Evolutionary conservation across 1,140 invertebrate genomes (phyloP), one percentile per base, ranked within the genome.

Genomic region (Chionoecetes opilio): DNA sequence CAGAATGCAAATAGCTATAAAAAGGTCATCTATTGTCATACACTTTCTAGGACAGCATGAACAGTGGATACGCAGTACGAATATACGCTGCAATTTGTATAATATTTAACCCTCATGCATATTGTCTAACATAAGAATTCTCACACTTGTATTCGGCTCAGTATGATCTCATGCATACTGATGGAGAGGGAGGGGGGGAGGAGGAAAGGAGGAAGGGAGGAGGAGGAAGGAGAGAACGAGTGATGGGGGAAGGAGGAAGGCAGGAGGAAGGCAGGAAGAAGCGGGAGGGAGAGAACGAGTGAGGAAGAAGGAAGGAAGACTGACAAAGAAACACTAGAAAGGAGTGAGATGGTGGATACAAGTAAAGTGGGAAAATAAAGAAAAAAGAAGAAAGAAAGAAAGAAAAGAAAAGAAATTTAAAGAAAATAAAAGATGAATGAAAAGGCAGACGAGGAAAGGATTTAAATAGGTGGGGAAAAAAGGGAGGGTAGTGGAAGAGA

Each of bases 51-150:
- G n/a, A n/a, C n/a, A n/a, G n/a, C 41, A 46, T 46, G 41, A 46
- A 46, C 14, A 46, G n/a, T n/a, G n/a, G n/a, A n/a, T 8, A 46
- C 41, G 14, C 41, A 46, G 41, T 5, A 46, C 5, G 5, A 46
- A 46, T 46, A 75, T n/a, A 21, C 63, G n/a, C 21, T 17, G 63
- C n/a, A 26, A 75, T 75, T 75, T 75, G 6, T 75, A 75, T n/a
- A n/a, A 75, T 75, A 75, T 75, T 75, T n/a, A 75, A 75, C 63
- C 63, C n/a, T 75, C 63, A 75, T 75, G 63, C 63, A 75, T 75
- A 75, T 26, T 2, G n/a, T 75, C 63, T 75, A 26, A 75, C 63
- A 26, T n/a, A 75, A 75, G 63, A 75, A 75, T 75, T 75, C 63
- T 75, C 63, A 75, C 63, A 75, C 63, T 75, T 75, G 63, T 75